Evolutionary conservation across 1,140 invertebrate species (phyloP).

Genomic region (Heliconius himera): DNA sequence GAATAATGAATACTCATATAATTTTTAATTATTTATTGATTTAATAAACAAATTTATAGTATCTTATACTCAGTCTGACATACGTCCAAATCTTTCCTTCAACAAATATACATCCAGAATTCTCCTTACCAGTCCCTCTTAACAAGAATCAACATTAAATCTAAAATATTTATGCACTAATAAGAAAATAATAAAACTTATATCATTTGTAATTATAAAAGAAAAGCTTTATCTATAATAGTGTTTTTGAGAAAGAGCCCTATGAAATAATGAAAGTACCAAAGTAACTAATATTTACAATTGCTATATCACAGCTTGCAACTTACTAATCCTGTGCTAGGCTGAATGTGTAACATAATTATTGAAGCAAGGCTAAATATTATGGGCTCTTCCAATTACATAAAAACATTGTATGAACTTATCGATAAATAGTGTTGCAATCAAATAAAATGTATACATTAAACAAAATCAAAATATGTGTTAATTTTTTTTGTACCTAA

Average conservation of each 20-base stretch:
- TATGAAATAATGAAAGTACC: constrained; percentile 32
- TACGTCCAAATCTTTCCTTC: constrained; percentile 64
- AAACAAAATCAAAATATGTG: not conserved
- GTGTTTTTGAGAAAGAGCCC: constrained; percentile 12
- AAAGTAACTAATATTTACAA: constrained; percentile 71
- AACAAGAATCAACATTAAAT: constrained; percentile 42
- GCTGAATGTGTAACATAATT: constrained; percentile 16
- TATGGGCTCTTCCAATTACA: not conserved
- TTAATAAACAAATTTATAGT: constrained; percentile 70
- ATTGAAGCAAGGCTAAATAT: not conserved
- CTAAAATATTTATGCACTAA: constrained; percentile 34
- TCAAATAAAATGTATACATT: not conserved
- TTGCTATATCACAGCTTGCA: constrained; percentile 76
- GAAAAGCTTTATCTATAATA: constrained; percentile 11
- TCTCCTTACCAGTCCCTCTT: constrained; percentile 42
- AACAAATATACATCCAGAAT: constrained; percentile 63
- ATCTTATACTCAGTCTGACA: constrained; percentile 75
- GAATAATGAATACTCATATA: constrained; percentile 38
- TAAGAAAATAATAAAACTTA: constrained; percentile 35
- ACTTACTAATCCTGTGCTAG: constrained; percentile 65
- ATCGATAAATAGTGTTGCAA: not conserved
- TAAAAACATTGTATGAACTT: not conserved
- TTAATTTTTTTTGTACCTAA: not conserved
- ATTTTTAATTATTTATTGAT: constrained; percentile 63
- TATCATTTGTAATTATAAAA: constrained; percentile 12